Evolutionary conservation across 2,797 vertebrate genomes (phyloP).

Genomic region (Xenentodon cancila): DNA sequence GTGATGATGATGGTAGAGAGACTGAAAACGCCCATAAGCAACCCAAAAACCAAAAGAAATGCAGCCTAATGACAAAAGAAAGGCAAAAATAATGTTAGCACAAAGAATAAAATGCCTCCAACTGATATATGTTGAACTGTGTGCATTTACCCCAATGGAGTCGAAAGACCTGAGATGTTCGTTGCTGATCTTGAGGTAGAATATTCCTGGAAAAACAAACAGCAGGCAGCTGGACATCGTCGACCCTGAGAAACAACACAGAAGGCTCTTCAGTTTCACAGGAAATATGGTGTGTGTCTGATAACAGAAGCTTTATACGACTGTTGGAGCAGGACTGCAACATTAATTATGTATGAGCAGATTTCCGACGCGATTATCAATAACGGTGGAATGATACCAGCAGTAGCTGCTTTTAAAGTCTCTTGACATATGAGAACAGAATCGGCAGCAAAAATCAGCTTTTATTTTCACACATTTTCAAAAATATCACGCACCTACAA

Average conservation of each 20-base stretch:
- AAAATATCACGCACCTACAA: conserved; percentile 86
- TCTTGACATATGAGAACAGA: conserved; percentile 8
- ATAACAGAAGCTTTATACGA: conserved; percentile 37
- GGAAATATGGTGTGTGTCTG: conserved; percentile 3
- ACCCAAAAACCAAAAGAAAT: conserved; percentile 82
- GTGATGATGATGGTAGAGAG: conserved; percentile 86
- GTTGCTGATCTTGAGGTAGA: conserved; percentile 91
- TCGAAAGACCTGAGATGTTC: conserved; percentile 83
- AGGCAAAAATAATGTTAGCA: background rate
- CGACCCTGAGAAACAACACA: conserved; percentile 80
- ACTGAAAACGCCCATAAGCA: conserved; percentile 88
- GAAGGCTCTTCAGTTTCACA: background rate
- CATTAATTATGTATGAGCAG: conserved; percentile 55
- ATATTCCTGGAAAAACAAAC: conserved; percentile 93
- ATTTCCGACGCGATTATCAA: conserved; percentile 46
- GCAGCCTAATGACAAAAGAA: conserved; percentile 67
- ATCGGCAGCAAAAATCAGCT: background rate
- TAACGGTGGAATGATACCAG: conserved; percentile 35
- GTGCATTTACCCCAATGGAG: conserved; percentile 87
- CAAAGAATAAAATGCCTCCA: background rate
- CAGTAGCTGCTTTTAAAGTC: conserved; percentile 26
- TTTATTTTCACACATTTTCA: background rate
- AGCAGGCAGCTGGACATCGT: conserved; percentile 93
- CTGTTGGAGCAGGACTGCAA: conserved; percentile 24
- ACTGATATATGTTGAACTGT: background rate